A percentile compares a stretch with the other conserved stretches of the same genome.
Evolutionary conservation across 2,113 vertebrate species (phyloP).

Genomic region (Triplophysa dalaica): DNA sequence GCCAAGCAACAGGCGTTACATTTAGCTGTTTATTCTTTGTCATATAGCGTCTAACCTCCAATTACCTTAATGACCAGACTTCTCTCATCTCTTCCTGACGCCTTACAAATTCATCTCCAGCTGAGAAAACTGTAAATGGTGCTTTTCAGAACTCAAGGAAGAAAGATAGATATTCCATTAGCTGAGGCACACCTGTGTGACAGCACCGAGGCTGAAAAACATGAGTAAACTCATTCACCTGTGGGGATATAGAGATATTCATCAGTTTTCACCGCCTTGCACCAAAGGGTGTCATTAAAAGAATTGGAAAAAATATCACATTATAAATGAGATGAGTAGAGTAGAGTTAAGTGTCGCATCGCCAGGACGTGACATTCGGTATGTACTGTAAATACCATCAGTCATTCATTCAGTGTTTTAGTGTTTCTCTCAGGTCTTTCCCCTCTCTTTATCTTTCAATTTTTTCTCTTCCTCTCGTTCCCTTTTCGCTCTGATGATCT

Average conservation of each 20-base stretch:
- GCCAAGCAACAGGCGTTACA: slow-evolving; percentile 66
- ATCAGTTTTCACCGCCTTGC: background rate
- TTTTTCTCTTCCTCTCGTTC: slow-evolving; percentile 16
- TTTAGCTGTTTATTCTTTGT: slow-evolving; percentile 50
- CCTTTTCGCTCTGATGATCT: slow-evolving; percentile 29
- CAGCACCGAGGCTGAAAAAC: background rate
- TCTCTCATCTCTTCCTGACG: background rate
- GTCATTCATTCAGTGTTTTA: slow-evolving; percentile 8
- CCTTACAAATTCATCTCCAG: slow-evolving; percentile 41
- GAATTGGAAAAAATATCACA: slow-evolving; percentile 10
- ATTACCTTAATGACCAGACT: slow-evolving; percentile 56
- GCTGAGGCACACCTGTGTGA: slow-evolving; percentile 31
- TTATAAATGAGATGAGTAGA: slow-evolving; percentile 2
- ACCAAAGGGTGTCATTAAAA: background rate
- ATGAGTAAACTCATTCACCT: slow-evolving; percentile 27
- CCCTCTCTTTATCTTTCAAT: background rate
- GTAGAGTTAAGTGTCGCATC: slow-evolving; percentile 2
- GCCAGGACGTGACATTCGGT: background rate
- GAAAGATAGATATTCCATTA: background rate
- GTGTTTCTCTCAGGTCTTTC: background rate
- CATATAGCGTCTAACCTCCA: slow-evolving; percentile 51
- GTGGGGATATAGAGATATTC: background rate
- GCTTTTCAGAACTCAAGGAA: slow-evolving; percentile 20
- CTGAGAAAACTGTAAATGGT: slow-evolving; percentile 11
- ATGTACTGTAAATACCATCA: slow-evolving; percentile 34